Evolutionary conservation across 2,113 vertebrate species (phyloP), one percentile per base, ranked within the genome.

Genomic region (Scomber colias): DNA sequence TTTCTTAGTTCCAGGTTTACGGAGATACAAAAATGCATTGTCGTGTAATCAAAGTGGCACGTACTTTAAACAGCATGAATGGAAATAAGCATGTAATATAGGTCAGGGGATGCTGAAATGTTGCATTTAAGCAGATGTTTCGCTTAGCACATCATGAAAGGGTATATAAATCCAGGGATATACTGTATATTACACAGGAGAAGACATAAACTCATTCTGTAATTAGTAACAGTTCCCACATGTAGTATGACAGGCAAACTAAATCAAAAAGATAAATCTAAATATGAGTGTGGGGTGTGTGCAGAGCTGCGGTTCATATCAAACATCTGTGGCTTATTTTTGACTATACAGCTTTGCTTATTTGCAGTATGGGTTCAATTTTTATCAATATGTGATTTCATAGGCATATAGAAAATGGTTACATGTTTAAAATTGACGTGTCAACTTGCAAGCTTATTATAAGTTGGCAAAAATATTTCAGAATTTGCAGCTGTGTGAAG

Each of bases 221-320:
- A 16, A 54, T 61, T 49, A 54, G 51, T 21, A 75, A 14, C 66
- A 0, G 2, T 27, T 24, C 56, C 21, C n/a, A 73, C 4, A 24
- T 62, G 66, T 53, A 15, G 11, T 31, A 14, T 11, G 31, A 49
- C 54, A 79, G 62, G 12, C 5, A 48, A 53, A 40, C 19, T 73
- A 61, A 70, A 61, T 83, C 57, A 77, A 49, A 4, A 59, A 64
- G 49, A 77, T 11, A 72, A 56, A 65, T 27, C 0, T 13, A 70
- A 48, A 55, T 57, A 45, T 68, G 7, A 49, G 9, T 27, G 31
- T 53, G 11, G 31, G 10, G 46, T 49, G 48, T 59, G 27, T 62
- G 61, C 59, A 62, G 66, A 67, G 55, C 44, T 54, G 49, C 66
- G 50, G 35, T 35, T 53, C 21, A 53, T 40, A 21, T 15, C 16